Evolutionary conservation across 2,888 invertebrate species (phyloP).

Genomic region (Sphaeridia pumilis): DNA sequence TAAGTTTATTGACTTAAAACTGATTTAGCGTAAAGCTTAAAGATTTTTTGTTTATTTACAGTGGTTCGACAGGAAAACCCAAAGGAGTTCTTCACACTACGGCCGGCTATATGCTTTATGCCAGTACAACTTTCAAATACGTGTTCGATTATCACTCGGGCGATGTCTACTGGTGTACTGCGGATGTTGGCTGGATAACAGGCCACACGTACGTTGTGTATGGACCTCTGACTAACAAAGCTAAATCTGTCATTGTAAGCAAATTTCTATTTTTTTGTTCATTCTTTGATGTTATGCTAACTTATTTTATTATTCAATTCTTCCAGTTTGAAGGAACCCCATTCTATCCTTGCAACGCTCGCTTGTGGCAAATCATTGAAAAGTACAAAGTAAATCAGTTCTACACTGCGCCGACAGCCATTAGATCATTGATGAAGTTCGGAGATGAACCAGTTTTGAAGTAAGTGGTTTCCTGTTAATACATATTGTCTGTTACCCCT

Average conservation of each 20-base stretch:
- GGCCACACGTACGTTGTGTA: constrained; percentile 84
- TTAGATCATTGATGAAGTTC: constrained; percentile 88
- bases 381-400: constrained; percentile 93
- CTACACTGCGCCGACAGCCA: constrained; percentile 97
- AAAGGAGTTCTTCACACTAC: constrained; percentile 95
- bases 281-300: not conserved
- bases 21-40: not conserved
- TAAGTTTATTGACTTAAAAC: not conserved
- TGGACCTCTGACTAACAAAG: constrained; percentile 85
- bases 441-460: constrained; percentile 73
- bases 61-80: constrained; percentile 93
- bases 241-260: constrained; percentile 84
- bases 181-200: constrained; percentile 76
- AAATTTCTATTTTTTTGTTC: not conserved
- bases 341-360: constrained; percentile 81
- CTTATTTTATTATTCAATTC: constrained; percentile 14
- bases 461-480: constrained; percentile 37
- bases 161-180: constrained; percentile 73
- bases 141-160: constrained; percentile 75
- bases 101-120: constrained; percentile 86
- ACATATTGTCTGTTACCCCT: not conserved
- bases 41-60: constrained; percentile 36
- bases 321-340: constrained; percentile 91
- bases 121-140: constrained; percentile 79
- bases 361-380: constrained; percentile 85